Conservation (phyloP, 2,113 vertebrate species). For the Xiphophorus hellerii region DNA sequence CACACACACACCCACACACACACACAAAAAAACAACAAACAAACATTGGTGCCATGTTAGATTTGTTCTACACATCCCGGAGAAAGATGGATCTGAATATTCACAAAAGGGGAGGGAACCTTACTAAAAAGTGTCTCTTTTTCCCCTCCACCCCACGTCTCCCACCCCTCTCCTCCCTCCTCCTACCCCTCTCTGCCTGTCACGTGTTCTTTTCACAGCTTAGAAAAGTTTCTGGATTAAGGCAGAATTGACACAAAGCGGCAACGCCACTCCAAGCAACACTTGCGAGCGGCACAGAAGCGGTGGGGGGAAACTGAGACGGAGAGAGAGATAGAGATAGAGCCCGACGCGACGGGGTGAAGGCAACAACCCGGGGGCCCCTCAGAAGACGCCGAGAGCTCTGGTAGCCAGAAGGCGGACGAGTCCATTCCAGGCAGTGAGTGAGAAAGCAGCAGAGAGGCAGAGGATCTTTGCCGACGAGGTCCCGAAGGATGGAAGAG, state of each 20-base stretch:
- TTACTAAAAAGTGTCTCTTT: slow-evolving; percentile 68
- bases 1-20: no score
- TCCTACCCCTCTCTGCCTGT: slow-evolving; percentile 65
- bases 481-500: slow-evolving; percentile 79
- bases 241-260: slow-evolving; percentile 81
- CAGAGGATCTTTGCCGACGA: slow-evolving; percentile 68
- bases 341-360: slow-evolving; percentile 45
- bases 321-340: slow-evolving; percentile 12
- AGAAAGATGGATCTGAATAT: slow-evolving; percentile 43
- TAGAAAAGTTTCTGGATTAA: slow-evolving; percentile 86
- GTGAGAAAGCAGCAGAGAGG: slow-evolving; percentile 54
- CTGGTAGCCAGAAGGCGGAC: slow-evolving; percentile 38
- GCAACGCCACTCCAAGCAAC: slow-evolving; percentile 74
- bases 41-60: no score
- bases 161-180: slow-evolving; percentile 17
- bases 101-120: slow-evolving; percentile 46
- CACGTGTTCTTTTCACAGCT: slow-evolving; percentile 84
- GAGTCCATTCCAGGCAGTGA: slow-evolving; percentile 42
- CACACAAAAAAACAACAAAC: background rate
- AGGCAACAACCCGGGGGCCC: slow-evolving; percentile 50
- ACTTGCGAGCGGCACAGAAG: slow-evolving; percentile 65
- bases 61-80: slow-evolving; percentile 9
- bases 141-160: slow-evolving; percentile 12
- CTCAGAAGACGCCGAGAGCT: slow-evolving; percentile 40
- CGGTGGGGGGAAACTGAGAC: slow-evolving; percentile 54